Evolutionary conservation across 1,140 invertebrate genomes (phyloP), one percentile per base, ranked within the genome.

Genomic region (Leptestheria dahalacensis): DNA sequence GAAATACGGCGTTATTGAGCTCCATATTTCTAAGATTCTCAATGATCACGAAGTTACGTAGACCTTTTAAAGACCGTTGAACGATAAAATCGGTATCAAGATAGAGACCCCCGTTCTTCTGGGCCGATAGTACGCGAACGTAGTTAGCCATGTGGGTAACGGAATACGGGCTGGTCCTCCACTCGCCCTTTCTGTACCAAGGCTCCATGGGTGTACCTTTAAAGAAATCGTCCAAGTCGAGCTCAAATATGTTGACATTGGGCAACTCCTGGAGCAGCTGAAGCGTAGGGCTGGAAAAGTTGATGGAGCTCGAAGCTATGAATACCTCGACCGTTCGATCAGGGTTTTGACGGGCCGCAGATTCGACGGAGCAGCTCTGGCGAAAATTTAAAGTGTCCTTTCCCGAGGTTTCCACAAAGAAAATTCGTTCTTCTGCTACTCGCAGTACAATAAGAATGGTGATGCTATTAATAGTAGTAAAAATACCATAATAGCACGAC

Each of bases 21-120:
- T 23, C 9, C 21, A 26, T 48, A 1, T 15, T 28, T 18, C 21
- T 3, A 1, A 18, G 11, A 15, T 48, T 47, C n/a, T 58, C 57
- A 18, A 48, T 28, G 57, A 26, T 28, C 24, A 48, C 25, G 28
- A 58, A 58, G 23, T 58, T 58, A 4, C 20, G 10, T 4, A 58
- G 9, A 77, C 76, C 1, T 87, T 75, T 4, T 88, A 78, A 1
- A 88, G 78, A 66, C 89, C 86, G 58, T 86, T 68, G 63, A 89
- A 86, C 47, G 88, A 67, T n/a, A n/a, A n/a, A n/a, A n/a, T n/a
- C n/a, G n/a, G n/a, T n/a, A n/a, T n/a, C n/a, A n/a, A n/a, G n/a
- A 68, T 87, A 88, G 46, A 85, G 80, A 1, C 86, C 86, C 28
- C 84, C 83, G 60, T 77, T 86, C 66, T 85, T 86, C 75, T 80